phyloP scores from a whole-genome alignment of 2,888 invertebrate species.

The Rugalucina vietnamica region DNA sequence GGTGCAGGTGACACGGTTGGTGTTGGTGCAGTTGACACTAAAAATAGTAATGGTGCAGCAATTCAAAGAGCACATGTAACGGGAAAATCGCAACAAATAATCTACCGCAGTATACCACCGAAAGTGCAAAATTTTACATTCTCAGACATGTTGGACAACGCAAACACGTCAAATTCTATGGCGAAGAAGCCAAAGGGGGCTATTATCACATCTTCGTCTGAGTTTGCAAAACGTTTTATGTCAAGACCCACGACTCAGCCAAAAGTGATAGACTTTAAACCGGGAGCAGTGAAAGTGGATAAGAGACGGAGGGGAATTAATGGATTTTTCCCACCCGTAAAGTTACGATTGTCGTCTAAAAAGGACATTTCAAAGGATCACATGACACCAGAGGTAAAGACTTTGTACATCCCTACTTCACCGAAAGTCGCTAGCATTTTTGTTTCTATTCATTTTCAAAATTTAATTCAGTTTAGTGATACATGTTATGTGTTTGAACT shows the following conservation, averaged over 20 bases:
- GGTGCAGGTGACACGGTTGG: neutral
- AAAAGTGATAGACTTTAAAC: constrained; percentile 73
- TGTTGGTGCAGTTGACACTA: neutral
- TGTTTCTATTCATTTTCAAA: too few relatives aligned
- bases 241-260: constrained; percentile 72
- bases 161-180: constrained; percentile 39
- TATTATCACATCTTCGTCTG: constrained; percentile 60
- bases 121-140: constrained; percentile 67
- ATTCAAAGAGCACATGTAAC: neutral
- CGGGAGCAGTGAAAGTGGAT: constrained; percentile 52
- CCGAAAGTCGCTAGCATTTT: too few relatives aligned
- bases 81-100: constrained; percentile 32
- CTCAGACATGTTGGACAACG: constrained; percentile 64
- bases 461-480: too few relatives aligned
- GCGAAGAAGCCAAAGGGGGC: constrained; percentile 62
- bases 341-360: constrained; percentile 63
- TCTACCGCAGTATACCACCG: constrained; percentile 72
- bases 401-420: neutral
- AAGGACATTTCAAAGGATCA: neutral
- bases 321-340: constrained; percentile 75
- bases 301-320: constrained; percentile 63
- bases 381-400: neutral
- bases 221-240: constrained; percentile 73
- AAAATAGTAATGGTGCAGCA: neutral
- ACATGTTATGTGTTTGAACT: too few relatives aligned